Conservation (phyloP, 2,113 vertebrate genomes). For the Alectura lathami region DNA sequence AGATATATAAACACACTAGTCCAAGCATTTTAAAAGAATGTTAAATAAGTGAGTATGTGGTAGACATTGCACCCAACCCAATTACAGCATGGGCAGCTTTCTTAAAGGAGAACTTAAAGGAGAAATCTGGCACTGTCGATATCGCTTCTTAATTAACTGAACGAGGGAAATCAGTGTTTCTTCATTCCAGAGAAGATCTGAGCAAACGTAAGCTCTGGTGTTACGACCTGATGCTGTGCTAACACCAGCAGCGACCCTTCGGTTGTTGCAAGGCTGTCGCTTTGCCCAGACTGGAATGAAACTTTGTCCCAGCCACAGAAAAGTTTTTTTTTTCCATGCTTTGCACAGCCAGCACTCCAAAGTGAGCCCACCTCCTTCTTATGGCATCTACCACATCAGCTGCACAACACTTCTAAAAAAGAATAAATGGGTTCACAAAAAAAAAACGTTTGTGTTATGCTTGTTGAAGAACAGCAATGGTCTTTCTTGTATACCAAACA, state of each 20-base stretch:
- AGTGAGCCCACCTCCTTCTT: background rate
- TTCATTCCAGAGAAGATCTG: background rate
- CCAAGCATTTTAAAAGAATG: background rate
- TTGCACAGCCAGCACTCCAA: background rate
- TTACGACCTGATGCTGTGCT: background rate
- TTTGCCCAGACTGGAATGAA: constrained; percentile 18
- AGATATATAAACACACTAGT: background rate
- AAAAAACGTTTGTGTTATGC: background rate
- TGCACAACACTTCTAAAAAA: background rate
- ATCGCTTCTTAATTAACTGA: background rate
- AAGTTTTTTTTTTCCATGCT: constrained; percentile 23
- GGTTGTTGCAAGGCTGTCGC: background rate
- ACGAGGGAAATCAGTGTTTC: background rate
- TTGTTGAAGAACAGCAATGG: background rate
- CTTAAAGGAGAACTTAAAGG: constrained; percentile 17
- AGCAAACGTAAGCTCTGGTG: background rate
- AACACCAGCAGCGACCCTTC: background rate
- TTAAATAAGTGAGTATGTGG: constrained; percentile 6
- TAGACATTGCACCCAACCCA: constrained; percentile 21
- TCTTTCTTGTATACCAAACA: background rate
- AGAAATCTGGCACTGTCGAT: background rate
- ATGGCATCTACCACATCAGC: background rate
- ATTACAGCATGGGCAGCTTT: background rate
- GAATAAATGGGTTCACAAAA: background rate
- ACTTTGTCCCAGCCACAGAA: constrained; percentile 40